These are phyloP conservation scores for Agapostemon virescens DNA, from an alignment of 2,888 invertebrate species.

Conservation along the genomic window DNA sequence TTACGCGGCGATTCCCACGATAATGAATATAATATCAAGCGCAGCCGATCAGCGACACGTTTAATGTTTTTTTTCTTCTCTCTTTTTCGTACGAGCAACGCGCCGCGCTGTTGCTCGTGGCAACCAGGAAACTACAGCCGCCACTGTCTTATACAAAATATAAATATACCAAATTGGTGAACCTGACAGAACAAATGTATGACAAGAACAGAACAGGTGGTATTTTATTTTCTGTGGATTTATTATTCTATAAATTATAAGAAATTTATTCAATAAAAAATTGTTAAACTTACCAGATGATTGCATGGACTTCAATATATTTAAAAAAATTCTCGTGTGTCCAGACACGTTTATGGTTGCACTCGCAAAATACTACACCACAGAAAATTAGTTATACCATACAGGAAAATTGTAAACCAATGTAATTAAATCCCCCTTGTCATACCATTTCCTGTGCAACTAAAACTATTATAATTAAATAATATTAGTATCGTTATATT, in stretches of 20 bases:
- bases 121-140: neutral
- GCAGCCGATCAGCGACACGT: neutral
- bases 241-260: too few species aligned
- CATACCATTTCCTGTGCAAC: too few species aligned
- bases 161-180: neutral
- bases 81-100: neutral
- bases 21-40: conserved; percentile 6
- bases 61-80: neutral
- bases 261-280: neutral
- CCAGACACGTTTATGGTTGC: neutral
- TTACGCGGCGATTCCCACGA: conserved; percentile 13
- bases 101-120: neutral
- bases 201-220: neutral
- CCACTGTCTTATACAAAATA: neutral
- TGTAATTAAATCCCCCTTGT: too few species aligned
- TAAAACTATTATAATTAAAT: too few species aligned
- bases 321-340: neutral
- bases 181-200: neutral
- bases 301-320: neutral
- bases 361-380: neutral
- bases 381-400: neutral
- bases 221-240: too few species aligned
- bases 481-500: too few species aligned
- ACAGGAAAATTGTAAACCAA: neutral
- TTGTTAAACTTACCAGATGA: neutral